These are phyloP conservation scores for Rousettus leschenaultii DNA, from an alignment of 2,113 vertebrate species.

Conservation along the genomic window DNA sequence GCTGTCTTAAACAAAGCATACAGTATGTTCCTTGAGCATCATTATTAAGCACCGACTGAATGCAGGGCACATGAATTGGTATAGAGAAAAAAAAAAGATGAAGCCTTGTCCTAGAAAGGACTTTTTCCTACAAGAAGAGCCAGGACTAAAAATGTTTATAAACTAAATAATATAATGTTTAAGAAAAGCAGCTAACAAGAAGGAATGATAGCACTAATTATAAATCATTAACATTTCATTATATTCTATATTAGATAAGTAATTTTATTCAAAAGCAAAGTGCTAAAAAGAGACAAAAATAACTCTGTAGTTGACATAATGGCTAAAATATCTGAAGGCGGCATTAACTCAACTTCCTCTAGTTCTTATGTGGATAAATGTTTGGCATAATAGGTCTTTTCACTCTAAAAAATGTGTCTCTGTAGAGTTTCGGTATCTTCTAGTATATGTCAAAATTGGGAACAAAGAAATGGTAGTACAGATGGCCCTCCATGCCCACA, in stretches of 20 bases:
- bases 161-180: background rate
- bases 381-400: constrained; percentile 5
- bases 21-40: background rate
- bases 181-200: background rate
- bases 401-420: background rate
- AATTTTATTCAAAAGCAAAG: constrained; percentile 56
- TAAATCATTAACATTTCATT: background rate
- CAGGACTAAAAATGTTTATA: background rate
- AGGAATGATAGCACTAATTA: background rate
- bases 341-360: constrained; percentile 28
- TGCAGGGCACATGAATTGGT: background rate
- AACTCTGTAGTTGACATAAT: background rate
- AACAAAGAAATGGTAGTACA: background rate
- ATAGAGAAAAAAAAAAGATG: background rate
- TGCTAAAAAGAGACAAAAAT: constrained; percentile 34
- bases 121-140: background rate
- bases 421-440: background rate
- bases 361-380: constrained; percentile 23
- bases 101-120: background rate
- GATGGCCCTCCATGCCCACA: background rate
- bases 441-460: background rate
- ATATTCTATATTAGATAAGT: background rate
- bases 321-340: background rate
- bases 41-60: background rate
- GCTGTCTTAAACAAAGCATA: background rate